Percentiles rank a stretch among this genome's conserved stretches.
Conservation (phyloP, 2,888 invertebrate genomes). For the Chaitophorus viminalis region DNA sequence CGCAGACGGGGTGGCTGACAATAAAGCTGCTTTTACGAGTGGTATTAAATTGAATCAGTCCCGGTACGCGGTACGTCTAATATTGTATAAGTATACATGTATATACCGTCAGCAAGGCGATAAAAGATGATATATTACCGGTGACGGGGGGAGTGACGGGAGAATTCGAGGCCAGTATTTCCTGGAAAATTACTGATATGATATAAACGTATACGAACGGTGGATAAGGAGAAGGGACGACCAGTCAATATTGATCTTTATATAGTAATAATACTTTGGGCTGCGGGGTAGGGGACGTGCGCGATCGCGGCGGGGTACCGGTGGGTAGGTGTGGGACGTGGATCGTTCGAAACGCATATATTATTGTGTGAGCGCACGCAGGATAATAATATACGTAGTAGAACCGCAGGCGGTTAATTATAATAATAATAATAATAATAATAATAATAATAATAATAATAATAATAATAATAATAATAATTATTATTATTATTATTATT, state of each 20-base stretch:
- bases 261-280: neutral
- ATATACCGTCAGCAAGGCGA: slow-evolving; percentile 33
- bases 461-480: too few relatives aligned
- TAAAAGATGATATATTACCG: slow-evolving; percentile 48
- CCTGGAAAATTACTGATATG: slow-evolving; percentile 37
- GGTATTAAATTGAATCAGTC: slow-evolving; percentile 44
- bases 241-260: slow-evolving; percentile 20
- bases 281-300: too few relatives aligned
- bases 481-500: too few relatives aligned
- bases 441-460: too few relatives aligned
- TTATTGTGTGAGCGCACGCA: too few relatives aligned
- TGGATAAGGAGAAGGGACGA: neutral
- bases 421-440: too few relatives aligned
- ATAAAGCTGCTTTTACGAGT: slow-evolving; percentile 27
- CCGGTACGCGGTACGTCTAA: neutral
- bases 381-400: too few relatives aligned
- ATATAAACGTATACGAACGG: neutral
- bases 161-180: neutral
- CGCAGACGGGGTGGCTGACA: neutral
- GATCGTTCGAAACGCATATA: neutral
- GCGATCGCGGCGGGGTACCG: neutral
- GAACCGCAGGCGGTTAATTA: too few relatives aligned
- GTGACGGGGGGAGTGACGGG: neutral
- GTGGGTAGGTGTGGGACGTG: neutral
- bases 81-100: neutral